A percentile compares a stretch with the other conserved stretches of the same genome.
phyloP scores from a whole-genome alignment of 2,888 invertebrate species.

The Ptychoptera contaminata region DNA sequence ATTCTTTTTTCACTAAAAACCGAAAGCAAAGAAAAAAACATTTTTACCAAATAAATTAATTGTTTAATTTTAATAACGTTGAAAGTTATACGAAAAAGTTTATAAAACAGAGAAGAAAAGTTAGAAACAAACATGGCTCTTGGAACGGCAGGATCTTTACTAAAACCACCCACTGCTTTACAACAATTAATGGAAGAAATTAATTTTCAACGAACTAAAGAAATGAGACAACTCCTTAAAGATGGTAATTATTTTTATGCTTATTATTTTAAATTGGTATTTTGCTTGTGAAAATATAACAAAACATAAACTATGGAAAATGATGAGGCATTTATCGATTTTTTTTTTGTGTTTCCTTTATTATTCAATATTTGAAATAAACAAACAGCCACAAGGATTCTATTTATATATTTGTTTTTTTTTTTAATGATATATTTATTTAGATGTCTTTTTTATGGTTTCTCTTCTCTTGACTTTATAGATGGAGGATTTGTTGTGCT shows the following conservation, averaged over 20 bases:
- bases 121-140: slow-evolving; percentile 3
- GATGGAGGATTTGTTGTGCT: slow-evolving; percentile 85
- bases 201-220: slow-evolving; percentile 81
- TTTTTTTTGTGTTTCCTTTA: neutral
- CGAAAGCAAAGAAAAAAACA: too few species aligned
- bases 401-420: neutral
- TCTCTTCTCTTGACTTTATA: slow-evolving; percentile 29
- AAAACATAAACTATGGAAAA: neutral
- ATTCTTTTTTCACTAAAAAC: too few species aligned
- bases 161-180: slow-evolving; percentile 44
- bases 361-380: neutral
- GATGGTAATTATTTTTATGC: slow-evolving; percentile 44
- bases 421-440: neutral
- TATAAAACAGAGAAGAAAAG: too few species aligned
- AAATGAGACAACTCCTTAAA: slow-evolving; percentile 74
- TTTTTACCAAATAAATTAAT: too few species aligned
- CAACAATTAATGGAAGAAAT: slow-evolving; percentile 82
- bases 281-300: too few species aligned
- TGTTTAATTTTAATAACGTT: too few species aligned
- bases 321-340: neutral
- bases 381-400: too few species aligned
- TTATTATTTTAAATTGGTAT: neutral
- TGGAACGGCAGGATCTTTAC: slow-evolving; percentile 16
- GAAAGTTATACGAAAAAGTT: too few species aligned
- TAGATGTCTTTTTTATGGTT: neutral